Evolutionary conservation across 2,888 invertebrate genomes (phyloP).

Genomic region (Ephialtes manifestator): DNA sequence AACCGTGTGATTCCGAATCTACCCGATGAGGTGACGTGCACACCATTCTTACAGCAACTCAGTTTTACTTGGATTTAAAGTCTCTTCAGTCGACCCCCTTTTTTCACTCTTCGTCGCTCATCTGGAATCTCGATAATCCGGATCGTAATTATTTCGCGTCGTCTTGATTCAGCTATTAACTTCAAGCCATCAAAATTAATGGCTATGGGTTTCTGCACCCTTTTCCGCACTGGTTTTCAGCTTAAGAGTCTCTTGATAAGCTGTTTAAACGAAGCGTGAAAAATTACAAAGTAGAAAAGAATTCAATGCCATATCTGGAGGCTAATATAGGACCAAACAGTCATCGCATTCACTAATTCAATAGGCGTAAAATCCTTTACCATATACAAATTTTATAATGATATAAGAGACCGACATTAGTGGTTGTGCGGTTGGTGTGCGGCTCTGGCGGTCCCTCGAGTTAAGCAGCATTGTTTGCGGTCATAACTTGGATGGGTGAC

Average conservation of each 20-base stretch:
- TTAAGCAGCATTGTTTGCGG: no score
- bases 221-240: background rate
- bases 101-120: conserved; percentile 33
- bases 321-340: background rate
- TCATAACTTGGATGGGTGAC: no score
- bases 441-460: no score
- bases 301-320: background rate
- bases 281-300: background rate
- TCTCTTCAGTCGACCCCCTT: conserved; percentile 16
- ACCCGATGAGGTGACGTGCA: background rate
- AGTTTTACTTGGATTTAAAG: conserved; percentile 15
- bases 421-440: no score
- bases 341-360: background rate
- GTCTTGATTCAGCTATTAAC: conserved; percentile 24
- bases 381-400: no score
- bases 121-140: conserved; percentile 36
- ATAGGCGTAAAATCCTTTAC: no score
- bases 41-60: conserved; percentile 17
- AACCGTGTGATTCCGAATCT: conserved; percentile 23
- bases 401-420: no score
- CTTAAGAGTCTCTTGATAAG: conserved; percentile 8
- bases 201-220: background rate
- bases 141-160: conserved; percentile 13
- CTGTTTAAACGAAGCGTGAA: conserved; percentile 16
- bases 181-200: conserved; percentile 4